These are phyloP conservation scores for Hepsetus odoe DNA, from an alignment of 2,113 vertebrate species.

Conservation along the genomic window DNA sequence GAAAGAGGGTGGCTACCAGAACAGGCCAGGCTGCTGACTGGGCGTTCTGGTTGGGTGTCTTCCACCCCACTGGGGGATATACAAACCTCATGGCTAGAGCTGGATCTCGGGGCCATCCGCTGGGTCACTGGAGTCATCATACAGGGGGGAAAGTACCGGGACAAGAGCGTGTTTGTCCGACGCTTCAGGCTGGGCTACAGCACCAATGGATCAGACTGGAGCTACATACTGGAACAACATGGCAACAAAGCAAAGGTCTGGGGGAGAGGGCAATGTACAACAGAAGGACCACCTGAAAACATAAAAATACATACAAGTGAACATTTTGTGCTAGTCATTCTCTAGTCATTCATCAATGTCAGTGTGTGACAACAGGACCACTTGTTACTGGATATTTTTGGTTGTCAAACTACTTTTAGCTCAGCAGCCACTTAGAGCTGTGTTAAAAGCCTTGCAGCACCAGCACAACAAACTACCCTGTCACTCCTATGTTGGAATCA, in stretches of 20 bases:
- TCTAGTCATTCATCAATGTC: too few relatives aligned
- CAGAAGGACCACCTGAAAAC: too few relatives aligned
- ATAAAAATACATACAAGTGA: too few relatives aligned
- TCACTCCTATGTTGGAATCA: too few relatives aligned
- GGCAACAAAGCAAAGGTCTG: slow-evolving; percentile 85
- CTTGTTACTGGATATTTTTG: too few relatives aligned
- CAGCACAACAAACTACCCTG: too few relatives aligned
- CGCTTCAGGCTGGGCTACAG: slow-evolving; percentile 91
- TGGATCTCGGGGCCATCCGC: slow-evolving; percentile 90
- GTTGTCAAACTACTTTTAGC: too few relatives aligned
- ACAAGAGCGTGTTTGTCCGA: slow-evolving; percentile 91
- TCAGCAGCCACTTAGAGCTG: too few relatives aligned
- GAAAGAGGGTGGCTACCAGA: slow-evolving; percentile 93
- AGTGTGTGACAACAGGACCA: too few relatives aligned
- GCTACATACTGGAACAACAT: slow-evolving; percentile 83
- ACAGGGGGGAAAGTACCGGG: slow-evolving; percentile 90
- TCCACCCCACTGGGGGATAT: slow-evolving; percentile 75
- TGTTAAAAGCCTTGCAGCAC: too few relatives aligned
- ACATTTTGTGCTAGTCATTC: too few relatives aligned
- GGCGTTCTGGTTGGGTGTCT: slow-evolving; percentile 86
- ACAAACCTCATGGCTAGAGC: slow-evolving; percentile 86
- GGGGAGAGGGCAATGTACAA: slow-evolving; percentile 1
- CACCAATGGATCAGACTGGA: slow-evolving; percentile 88
- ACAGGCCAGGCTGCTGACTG: slow-evolving; percentile 88
- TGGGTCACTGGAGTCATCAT: slow-evolving; percentile 86